These are phyloP conservation scores for Diarsia rubi DNA, from an alignment of 2,888 invertebrate species.

Conservation along the genomic window DNA sequence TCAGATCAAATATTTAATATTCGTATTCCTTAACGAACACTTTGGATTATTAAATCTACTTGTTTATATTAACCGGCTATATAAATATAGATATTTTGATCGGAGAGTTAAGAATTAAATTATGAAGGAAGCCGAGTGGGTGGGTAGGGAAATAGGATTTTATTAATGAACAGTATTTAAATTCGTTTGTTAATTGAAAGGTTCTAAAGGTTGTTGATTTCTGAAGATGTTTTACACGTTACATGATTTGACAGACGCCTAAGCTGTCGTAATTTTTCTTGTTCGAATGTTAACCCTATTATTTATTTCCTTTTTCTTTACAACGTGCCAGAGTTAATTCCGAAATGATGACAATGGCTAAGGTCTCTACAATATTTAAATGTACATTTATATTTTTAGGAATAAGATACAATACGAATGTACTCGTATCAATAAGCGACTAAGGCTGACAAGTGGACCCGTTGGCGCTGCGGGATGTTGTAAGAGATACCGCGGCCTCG, in stretches of 20 bases:
- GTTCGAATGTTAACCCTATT: no score
- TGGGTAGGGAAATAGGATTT: constrained; percentile 17
- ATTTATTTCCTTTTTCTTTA: no score
- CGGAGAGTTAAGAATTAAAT: constrained; percentile 33
- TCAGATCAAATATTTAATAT: constrained; percentile 72
- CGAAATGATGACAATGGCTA: no score
- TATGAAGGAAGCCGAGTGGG: constrained; percentile 9
- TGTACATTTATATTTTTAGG: no score
- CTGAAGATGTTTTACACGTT: neutral
- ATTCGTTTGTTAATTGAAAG: neutral
- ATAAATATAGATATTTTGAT: constrained; percentile 54
- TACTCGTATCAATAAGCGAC: no score
- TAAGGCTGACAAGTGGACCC: no score
- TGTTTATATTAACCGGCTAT: constrained; percentile 53
- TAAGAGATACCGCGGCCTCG: no score
- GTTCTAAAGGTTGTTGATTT: neutral
- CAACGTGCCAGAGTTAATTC: no score
- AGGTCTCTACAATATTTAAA: no score
- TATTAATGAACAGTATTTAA: constrained; percentile 8
- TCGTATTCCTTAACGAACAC: constrained; percentile 71
- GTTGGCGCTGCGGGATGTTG: no score
- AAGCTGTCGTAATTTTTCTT: no score
- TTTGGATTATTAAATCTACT: constrained; percentile 53
- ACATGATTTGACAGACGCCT: neutral
- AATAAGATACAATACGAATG: no score